phyloP scores from a whole-genome alignment of 2,113 vertebrate genomes.

The Narcine bancroftii region DNA sequence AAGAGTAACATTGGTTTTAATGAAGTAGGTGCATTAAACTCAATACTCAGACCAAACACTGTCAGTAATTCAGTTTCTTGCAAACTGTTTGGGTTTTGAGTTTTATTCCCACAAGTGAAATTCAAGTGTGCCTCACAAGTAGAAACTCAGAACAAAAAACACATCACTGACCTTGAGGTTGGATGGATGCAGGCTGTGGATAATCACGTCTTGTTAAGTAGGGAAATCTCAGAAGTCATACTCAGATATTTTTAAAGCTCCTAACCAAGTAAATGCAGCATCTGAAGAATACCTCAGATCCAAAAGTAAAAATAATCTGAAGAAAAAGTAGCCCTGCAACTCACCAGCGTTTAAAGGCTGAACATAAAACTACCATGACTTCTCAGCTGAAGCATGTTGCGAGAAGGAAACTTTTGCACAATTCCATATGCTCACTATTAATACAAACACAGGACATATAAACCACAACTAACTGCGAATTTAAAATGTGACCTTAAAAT shows the following conservation, averaged over 20 bases:
- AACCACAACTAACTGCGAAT: not conserved
- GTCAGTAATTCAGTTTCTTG: not conserved
- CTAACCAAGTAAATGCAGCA: not conserved
- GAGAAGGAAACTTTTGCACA: not conserved
- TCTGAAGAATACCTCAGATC: not conserved
- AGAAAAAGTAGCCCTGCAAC: not conserved
- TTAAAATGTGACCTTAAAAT: not conserved
- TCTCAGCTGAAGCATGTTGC: not conserved
- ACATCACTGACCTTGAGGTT: conserved; percentile 9
- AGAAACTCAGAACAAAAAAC: not conserved
- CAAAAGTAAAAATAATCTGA: not conserved
- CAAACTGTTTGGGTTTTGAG: not conserved
- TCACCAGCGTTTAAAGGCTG: not conserved
- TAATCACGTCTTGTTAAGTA: not conserved
- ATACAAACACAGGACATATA: not conserved
- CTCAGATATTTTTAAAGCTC: not conserved
- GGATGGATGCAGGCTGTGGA: not conserved
- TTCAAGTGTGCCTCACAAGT: conserved; percentile 24
- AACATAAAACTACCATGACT: not conserved
- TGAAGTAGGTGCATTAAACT: conserved; percentile 21
- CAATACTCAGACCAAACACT: conserved; percentile 7
- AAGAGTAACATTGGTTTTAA: not conserved
- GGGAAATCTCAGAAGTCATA: not conserved
- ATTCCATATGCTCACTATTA: not conserved
- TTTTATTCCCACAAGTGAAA: conserved; percentile 9